A percentile compares a stretch with the other conserved stretches of the same genome.
These are phyloP conservation scores for Apodemus agrarius DNA, from an alignment of 2,797 vertebrate species.

Conservation along the genomic window DNA sequence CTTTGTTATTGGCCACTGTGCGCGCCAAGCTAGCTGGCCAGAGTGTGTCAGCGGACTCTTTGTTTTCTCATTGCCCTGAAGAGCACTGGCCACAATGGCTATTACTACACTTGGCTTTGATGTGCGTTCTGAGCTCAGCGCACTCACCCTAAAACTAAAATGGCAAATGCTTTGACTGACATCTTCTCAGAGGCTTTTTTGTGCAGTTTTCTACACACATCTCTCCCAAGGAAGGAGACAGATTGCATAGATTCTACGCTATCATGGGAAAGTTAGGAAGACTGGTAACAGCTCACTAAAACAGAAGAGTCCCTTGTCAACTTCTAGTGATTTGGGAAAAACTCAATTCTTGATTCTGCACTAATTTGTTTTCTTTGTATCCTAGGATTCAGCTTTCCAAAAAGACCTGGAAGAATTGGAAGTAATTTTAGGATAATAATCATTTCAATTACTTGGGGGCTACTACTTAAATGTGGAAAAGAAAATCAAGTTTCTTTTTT, in stretches of 20 bases:
- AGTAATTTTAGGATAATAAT: constrained; percentile 71
- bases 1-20: background rate
- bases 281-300: background rate
- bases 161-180: background rate
- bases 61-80: background rate
- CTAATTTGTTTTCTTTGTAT: constrained; percentile 43
- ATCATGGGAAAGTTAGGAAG: background rate
- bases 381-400: constrained; percentile 85
- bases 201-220: background rate
- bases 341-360: constrained; percentile 27
- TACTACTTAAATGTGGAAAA: background rate
- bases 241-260: background rate
- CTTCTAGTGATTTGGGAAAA: constrained; percentile 42
- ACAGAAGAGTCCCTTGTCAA: background rate
- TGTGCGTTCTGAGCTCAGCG: background rate
- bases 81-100: background rate
- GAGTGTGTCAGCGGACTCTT: background rate
- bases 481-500: constrained; percentile 11
- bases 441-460: constrained; percentile 43
- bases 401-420: constrained; percentile 84
- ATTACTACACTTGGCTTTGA: background rate
- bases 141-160: background rate
- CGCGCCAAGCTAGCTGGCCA: background rate
- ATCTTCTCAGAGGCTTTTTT: background rate
- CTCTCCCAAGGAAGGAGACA: background rate